These are phyloP conservation scores for Intellagama lesueurii DNA, from an alignment of 2,797 vertebrate genomes.

Conservation along the genomic window DNA sequence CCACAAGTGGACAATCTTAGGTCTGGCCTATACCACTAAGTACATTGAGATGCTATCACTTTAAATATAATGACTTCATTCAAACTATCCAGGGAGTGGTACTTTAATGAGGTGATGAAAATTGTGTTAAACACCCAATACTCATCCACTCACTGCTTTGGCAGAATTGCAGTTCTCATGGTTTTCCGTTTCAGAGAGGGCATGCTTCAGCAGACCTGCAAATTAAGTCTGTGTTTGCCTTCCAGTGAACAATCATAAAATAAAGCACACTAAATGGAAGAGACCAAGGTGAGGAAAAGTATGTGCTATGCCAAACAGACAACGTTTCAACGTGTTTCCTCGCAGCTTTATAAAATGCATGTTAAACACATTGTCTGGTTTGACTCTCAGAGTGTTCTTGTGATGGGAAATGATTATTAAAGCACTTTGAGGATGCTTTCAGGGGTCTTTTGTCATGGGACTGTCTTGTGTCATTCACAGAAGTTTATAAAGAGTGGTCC, in stretches of 20 bases:
- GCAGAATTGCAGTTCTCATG: not conserved
- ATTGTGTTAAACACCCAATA: not conserved
- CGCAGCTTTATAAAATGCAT: too few relatives aligned
- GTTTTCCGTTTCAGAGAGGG: not conserved
- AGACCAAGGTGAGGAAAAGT: too few relatives aligned
- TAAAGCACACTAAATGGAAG: too few relatives aligned
- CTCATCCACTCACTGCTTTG: not conserved
- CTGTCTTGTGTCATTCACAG: not conserved
- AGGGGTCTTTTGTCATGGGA: not conserved
- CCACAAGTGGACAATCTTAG: not conserved
- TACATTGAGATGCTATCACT: not conserved
- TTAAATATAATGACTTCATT: not conserved
- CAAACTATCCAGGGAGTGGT: not conserved
- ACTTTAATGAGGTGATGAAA: not conserved
- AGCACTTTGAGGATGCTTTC: not conserved
- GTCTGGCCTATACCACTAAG: not conserved
- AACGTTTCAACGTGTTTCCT: too few relatives aligned
- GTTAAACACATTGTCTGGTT: too few relatives aligned
- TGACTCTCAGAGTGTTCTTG: too few relatives aligned
- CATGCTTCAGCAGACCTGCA: too few relatives aligned
- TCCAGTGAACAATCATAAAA: too few relatives aligned
- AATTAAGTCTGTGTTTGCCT: too few relatives aligned
- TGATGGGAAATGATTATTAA: not conserved
- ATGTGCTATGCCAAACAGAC: too few relatives aligned
- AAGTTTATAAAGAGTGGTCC: too few relatives aligned